Base-by-base conservation (phyloP, 2,113 vertebrate genomes). In the Asarcornis scutulata region DNA sequence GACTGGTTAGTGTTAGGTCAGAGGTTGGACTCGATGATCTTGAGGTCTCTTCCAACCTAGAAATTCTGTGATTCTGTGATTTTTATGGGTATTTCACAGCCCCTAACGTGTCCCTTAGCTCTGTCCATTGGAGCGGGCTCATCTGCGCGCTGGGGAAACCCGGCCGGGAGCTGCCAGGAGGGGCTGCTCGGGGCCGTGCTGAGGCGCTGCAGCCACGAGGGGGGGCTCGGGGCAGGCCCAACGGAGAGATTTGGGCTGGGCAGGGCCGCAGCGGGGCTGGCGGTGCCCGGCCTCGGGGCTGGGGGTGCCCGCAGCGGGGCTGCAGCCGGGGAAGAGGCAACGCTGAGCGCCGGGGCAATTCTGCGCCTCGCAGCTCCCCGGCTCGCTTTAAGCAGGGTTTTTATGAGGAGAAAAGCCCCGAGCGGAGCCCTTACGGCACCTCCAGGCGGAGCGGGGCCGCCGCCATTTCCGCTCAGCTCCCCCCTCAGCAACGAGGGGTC, bases 201-300 rank as follows among this genome's bases (percentile, higher is more conserved):
- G 36, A 1, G 7, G 32, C 2, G 5, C 25, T 50, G 9, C 85
- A 67, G 88, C 93, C 95, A 80, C 94, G 31, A 94, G 95, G 81
- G 84, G 93, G 91, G 74, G 93, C 89, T 92, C 93, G 6, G 74
- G 29, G 82, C 27, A 85, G 94, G 88, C 40, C 0, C 48, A 50
- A 25, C 1, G n/a, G 17, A 40, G 42, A 5, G 1, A 12, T 4
- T 15, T 17, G 29, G 1, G 5, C 8, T 2, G 6, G 3, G 31
- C 46, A 9, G 11, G 7, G 2, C 17, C 8, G 4, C 5, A 0
- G 7, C 4, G 6, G 26, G 58, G 32, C 40, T 23, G 59, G 46
- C 4, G 17, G 9, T 20, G 7, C 2, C 17, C 7, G 42, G 44
- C 44, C 16, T 7, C 4, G 6, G 26, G 52, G 32, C 40, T 23